Base-by-base conservation (phyloP, 2,797 vertebrate species). In the Cygnus olor region DNA sequence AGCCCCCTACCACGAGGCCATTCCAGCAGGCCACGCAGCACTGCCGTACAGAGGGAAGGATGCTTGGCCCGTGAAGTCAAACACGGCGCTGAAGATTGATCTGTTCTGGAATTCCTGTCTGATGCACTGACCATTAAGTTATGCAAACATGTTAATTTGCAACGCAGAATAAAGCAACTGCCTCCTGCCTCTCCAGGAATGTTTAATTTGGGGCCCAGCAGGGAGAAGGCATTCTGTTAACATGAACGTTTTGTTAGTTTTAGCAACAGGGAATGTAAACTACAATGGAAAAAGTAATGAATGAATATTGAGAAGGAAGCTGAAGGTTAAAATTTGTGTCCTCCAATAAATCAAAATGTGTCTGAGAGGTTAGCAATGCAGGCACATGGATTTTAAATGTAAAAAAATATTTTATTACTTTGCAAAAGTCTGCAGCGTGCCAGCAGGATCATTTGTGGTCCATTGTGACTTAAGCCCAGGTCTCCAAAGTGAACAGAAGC, bases 91-190 rank as follows among this genome's bases (percentile, higher is more conserved):
- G 84, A 93, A 95, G 93, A 96, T 74, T 90, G 92, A 97, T 95
- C 47, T 93, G 38, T 86, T 93, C 69, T 95, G 88, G 89, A 94
- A 94, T 89, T 95, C 82, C 88, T 92, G 85, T 47, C 86, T 85
- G 86, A 97, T 38, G 63, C 70, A 71, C 84, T 92, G 92, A 88
- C 88, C 93, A 91, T 88, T 96, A 89, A 96, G 86, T 96, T 97
- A 96, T 94, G 93, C 95, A 97, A 97, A 96, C 94, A 96, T 94
- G 93, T 56, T 96, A 95, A 97, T 97, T 95, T 1, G 1, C 86
- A 80, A 76, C 0, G 1, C 69, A 89, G 88, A 93, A 92, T 93
- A 95, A 88, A 97, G 91, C 56, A 81, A 92, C 76, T 88, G 85
- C 90, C 92, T 95, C 89, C 90, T 95, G 94, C 72, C 73, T 94